phyloP scores from a whole-genome alignment of 1,140 invertebrate species.

The Drosophila kohkoa region DNA sequence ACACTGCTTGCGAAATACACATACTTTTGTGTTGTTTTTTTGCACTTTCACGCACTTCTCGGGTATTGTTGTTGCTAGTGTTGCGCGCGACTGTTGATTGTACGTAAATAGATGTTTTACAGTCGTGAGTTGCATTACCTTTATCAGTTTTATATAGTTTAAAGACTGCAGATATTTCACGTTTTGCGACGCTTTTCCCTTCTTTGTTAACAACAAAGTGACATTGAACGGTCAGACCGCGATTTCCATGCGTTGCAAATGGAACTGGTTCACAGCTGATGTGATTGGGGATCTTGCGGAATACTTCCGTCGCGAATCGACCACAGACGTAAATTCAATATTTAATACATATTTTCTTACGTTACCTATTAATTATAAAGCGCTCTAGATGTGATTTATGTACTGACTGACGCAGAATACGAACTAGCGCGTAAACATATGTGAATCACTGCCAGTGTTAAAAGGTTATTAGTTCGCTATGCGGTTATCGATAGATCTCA shows the following conservation, averaged over 20 bases:
- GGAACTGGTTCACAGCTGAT: conserved; percentile 37
- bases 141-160: conserved; percentile 62
- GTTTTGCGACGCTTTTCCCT: conserved; percentile 62
- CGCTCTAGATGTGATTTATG: not conserved
- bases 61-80: conserved; percentile 2
- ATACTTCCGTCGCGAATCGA: no score
- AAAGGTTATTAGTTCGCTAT: conserved; percentile 3
- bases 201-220: conserved; percentile 73
- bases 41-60: conserved; percentile 11
- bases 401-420: not conserved
- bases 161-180: conserved; percentile 56
- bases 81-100: conserved; percentile 10
- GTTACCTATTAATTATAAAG: not conserved
- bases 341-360: not conserved
- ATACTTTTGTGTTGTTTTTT: conserved; percentile 2
- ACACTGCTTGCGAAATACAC: conserved; percentile 30
- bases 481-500: conserved; percentile 18
- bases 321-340: not conserved
- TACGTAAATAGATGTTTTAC: conserved; percentile 20
- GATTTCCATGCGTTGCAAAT: conserved; percentile 15
- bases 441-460: conserved; percentile 7
- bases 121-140: conserved; percentile 61
- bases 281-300: no score
- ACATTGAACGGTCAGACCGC: conserved; percentile 51
- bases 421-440: not conserved